Evolutionary conservation across 1,140 invertebrate species (phyloP).

Genomic region (Drosophila biarmipes): DNA sequence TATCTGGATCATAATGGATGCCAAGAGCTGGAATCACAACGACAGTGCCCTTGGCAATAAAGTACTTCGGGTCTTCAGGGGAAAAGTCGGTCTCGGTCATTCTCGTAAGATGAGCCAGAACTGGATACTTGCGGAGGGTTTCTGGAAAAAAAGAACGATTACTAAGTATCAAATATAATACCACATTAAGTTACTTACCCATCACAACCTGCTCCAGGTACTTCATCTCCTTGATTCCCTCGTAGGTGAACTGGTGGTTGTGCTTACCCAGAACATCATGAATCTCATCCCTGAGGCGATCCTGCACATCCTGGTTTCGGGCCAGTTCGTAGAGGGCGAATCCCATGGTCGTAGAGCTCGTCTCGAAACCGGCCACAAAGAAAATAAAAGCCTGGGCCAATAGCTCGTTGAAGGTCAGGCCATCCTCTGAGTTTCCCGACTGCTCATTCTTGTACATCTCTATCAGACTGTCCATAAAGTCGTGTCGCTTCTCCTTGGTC

Average conservation of each 20-base stretch:
- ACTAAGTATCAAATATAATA: too few species aligned
- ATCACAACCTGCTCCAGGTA: constrained; percentile 88
- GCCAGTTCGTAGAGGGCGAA: constrained; percentile 87
- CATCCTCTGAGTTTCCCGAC: constrained; percentile 52
- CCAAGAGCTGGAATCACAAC: constrained; percentile 87
- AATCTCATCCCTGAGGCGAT: constrained; percentile 87
- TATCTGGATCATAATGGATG: constrained; percentile 86
- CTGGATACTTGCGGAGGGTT: constrained; percentile 88
- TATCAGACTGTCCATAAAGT: constrained; percentile 86
- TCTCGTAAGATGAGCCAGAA: constrained; percentile 86
- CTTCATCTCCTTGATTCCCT: constrained; percentile 86
- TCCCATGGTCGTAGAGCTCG: constrained; percentile 87
- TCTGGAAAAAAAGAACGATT: constrained; percentile 84
- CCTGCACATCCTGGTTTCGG: constrained; percentile 87
- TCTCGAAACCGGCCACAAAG: constrained; percentile 90
- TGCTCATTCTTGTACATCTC: constrained; percentile 83
- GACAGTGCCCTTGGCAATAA: constrained; percentile 86
- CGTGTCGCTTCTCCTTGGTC: constrained; percentile 85
- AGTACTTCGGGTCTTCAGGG: constrained; percentile 86
- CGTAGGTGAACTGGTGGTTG: constrained; percentile 86
- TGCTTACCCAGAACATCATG: constrained; percentile 85
- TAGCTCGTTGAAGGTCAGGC: constrained; percentile 71
- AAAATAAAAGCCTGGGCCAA: constrained; percentile 87
- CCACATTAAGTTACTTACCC: constrained; percentile 84
- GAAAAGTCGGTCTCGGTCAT: constrained; percentile 86